These are phyloP conservation scores for Camponotus pennsylvanicus DNA, from an alignment of 1,140 invertebrate species.

Conservation along the genomic window DNA sequence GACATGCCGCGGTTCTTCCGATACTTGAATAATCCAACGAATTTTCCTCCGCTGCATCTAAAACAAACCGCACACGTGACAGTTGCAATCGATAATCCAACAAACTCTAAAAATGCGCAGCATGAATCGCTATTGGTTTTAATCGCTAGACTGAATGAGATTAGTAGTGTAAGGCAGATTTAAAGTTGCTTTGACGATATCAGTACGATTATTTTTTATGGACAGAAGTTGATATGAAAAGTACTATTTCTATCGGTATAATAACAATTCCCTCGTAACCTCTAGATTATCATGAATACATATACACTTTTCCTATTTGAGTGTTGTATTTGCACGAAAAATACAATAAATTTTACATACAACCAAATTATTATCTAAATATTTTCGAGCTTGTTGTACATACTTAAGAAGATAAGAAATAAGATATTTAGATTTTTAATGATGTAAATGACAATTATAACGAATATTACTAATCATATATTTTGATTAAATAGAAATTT, in stretches of 20 bases:
- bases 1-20: constrained; percentile 82
- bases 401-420: background rate
- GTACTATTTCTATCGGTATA: constrained; percentile 24
- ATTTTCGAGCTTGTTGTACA: background rate
- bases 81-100: background rate
- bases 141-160: constrained; percentile 57
- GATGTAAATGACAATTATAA: background rate
- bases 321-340: background rate
- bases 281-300: constrained; percentile 12
- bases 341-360: too few relatives aligned
- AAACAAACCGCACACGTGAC: background rate
- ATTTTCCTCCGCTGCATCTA: constrained; percentile 82
- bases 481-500: constrained; percentile 1
- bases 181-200: constrained; percentile 61
- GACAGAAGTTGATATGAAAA: constrained; percentile 57
- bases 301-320: background rate
- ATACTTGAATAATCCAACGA: constrained; percentile 86
- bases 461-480: background rate
- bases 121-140: constrained; percentile 35
- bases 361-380: background rate
- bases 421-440: background rate
- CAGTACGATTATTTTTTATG: constrained; percentile 70
- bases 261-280: background rate
- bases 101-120: constrained; percentile 1
- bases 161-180: constrained; percentile 60